Base-by-base conservation (phyloP, 2,113 vertebrate genomes). In the Rhinolophus ferrumequinum region DNA sequence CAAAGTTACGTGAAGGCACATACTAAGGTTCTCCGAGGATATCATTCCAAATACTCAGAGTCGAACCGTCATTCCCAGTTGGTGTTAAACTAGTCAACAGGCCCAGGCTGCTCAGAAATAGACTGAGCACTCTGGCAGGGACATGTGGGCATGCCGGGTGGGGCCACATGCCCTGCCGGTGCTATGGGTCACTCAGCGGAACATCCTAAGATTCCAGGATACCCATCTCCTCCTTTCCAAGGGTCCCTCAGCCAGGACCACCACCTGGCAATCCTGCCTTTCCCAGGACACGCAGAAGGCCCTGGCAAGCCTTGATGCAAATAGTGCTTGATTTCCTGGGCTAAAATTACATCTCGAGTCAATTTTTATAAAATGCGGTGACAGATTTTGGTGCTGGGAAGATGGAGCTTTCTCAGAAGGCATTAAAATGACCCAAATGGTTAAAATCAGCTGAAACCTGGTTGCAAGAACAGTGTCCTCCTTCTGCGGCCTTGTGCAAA, bases 271-370 rank as follows among this genome's bases (percentile, higher is more conserved):
- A 88, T 11, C 52, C 84, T 38, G 58, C 88, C 82, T 62, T 41
- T 54, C 85, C 56, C 4, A n/a, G 92, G 93, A 73, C 56, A 6
- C 0, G 9, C 70, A 54, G 81, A 56, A 88, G 21, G 84, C 50
- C 84, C 76, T 3, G 38, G 56, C 30, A 56, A 58, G 24, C 33
- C 44, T 41, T 58, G 69, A 96, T 96, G 94, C 50, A 95, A 95
- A 95, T 5, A 86, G 58, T 41, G 56, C 85, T 95, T 7, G 2
- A 91, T 93, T 97, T 96, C 50, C 92, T 30, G 8, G 72, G 62
- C 97, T 97, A 97, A 96, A 98, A 97, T 97, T 96, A 94, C 56
- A 96, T 96, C 97, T 93, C 47, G 82, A 97, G 95, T 97, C 96
- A 79, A 96, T 97, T 97, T 96, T 97, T 96, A 97, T 95, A 96